Evolutionary conservation across 2,797 vertebrate genomes (phyloP), one percentile per base, ranked within the genome.

Genomic region (Pteropus rufus): DNA sequence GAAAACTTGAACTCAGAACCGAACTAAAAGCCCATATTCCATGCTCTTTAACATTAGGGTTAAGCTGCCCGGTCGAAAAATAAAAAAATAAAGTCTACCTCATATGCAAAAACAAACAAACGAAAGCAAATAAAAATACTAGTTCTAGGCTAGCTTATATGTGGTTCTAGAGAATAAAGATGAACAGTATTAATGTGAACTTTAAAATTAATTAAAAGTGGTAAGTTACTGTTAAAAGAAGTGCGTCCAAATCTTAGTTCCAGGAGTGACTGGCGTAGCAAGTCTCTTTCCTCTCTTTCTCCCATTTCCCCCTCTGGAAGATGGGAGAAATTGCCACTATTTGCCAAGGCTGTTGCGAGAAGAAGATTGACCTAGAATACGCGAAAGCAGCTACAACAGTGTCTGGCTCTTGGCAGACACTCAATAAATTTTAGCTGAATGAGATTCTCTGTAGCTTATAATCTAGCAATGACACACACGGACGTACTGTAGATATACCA

Each of bases 311-410:
- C 69, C 91, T 91, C 80, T 73, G 36, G 9, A 94, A 21, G 91
- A 62, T 36, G 46, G n/a, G 34, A 54, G 92, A 87, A 89, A 86
- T 81, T 90, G 54, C 80, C 54, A 56, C 83, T 54, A 84, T 77
- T 89, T 96, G 82, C 39, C 87, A 72, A 95, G 84, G 88, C 81
- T 95, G 34, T 86, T 70, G 58, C 95, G 86, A 93, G 86, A 96
- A 95, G 83, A 52, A 91, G 95, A 96, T 96, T 97, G 97, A 93
- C 95, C 96, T 91, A 94, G 88, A 97, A 95, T 97, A 96, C 91
- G 92, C 11, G 1, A 93, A 95, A 95, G 94, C 89, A 76, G 77
- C 72, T 91, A 79, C 92, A 93, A 21, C 81, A 93, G 82, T 81
- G 70, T 76, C 89, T 91, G 96, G 89, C 96, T 95, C 80, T 95